Evolutionary conservation across 2,113 vertebrate genomes (phyloP), one percentile per base, ranked within the genome.

Genomic region (Acanthochromis polyacanthus): DNA sequence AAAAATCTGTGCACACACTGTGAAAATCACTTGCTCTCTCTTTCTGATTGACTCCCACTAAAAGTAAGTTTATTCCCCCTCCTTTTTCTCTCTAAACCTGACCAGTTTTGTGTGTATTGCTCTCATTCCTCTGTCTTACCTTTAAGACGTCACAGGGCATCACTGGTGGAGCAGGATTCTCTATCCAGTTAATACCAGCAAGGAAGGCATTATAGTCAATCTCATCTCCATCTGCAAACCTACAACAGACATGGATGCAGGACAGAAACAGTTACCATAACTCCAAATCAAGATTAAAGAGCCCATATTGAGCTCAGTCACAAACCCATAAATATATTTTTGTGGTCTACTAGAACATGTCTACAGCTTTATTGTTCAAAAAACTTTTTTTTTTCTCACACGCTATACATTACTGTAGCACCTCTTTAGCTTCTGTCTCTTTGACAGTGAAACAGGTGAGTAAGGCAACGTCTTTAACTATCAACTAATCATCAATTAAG

Each of bases 201-300:
- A 97, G 76, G 81, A 98, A 92, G 11, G 93, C 93, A 0, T 92
- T 25, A 63, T 97, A 98, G 91, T 97, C 93, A 15, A 97, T 80
- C 86, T 95, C 89, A 25, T 94, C 93, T n/a, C 90, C 82, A 2
- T 78, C 82, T 53, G 81, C 40, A 83, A 93, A 93, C 62, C 92
- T 94, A 16, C 40, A 84, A 28, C 15, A 61, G 20, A 79, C 28
- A 65, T 9, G 10, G 0, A 25, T 30, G 4, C 38, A 66, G 8
- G 30, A 30, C 4, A 80, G 1, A 71, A 68, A 63, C 67, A 19
- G 43, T 20, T 23, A 22, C 12, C 25, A 65, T 50, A 65, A 9
- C 38, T 32, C 8, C 10, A 38, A 14, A 14, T 6, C n/a, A 28
- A 50, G 23, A 58, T 53, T 28, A 51, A 50, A 62, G 46, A 17